Percentiles rank a stretch among this genome's conserved stretches.
phyloP scores from a whole-genome alignment of 2,113 vertebrate genomes.

The Petromus typicus region DNA sequence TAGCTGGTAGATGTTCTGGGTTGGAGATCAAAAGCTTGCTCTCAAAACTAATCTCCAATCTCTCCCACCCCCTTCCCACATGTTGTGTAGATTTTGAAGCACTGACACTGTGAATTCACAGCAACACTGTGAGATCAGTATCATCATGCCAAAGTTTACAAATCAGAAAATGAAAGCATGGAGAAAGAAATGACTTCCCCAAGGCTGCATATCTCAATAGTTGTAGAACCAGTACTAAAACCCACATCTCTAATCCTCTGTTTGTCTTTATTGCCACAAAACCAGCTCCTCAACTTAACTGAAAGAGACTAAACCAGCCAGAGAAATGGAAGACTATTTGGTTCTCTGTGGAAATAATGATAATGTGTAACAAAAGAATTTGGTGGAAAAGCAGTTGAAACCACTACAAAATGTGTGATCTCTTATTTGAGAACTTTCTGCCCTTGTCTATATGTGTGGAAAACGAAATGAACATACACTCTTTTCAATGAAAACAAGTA shows the following conservation, averaged over 20 bases:
- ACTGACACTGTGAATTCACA: slow-evolving; percentile 15
- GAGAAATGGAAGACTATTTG: slow-evolving; percentile 6
- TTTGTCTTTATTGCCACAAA: slow-evolving; percentile 22
- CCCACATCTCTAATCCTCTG: background rate
- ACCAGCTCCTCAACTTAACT: slow-evolving; percentile 5
- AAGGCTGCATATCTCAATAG: slow-evolving; percentile 21
- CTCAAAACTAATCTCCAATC: background rate
- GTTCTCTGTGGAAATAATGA: slow-evolving; percentile 31
- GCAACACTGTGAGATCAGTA: background rate
- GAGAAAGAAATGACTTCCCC: background rate
- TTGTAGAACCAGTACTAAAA: slow-evolving; percentile 29
- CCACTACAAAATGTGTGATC: background rate
- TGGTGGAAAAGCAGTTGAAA: slow-evolving; percentile 25
- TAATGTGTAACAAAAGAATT: slow-evolving; percentile 24
- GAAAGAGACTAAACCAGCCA: slow-evolving; percentile 15
- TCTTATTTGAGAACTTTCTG: slow-evolving; percentile 9
- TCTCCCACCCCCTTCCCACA: background rate
- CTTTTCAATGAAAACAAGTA: slow-evolving; percentile 40
- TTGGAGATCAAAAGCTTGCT: background rate
- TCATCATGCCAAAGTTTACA: background rate
- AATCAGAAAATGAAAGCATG: slow-evolving; percentile 23
- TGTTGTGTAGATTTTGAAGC: background rate
- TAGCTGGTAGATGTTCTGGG: background rate
- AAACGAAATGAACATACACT: background rate
- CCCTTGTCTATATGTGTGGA: background rate